Evolutionary conservation across 2,888 invertebrate genomes (phyloP).

Genomic region (Leptothorax acervorum): DNA sequence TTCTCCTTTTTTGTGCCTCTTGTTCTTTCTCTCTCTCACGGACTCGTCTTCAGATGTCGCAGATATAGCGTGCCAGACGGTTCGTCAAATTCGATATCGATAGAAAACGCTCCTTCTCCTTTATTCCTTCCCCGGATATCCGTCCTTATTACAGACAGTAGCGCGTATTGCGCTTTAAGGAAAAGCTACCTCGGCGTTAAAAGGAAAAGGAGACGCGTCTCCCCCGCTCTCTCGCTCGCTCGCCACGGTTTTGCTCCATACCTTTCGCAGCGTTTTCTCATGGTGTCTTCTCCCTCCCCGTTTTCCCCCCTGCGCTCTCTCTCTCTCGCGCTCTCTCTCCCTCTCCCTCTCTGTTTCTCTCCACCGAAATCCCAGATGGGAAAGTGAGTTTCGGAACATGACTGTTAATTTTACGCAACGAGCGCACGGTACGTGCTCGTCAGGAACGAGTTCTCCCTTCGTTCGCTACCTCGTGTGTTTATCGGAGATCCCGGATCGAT

Average conservation of each 20-base stretch:
- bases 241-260: not conserved
- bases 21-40: conserved; percentile 6
- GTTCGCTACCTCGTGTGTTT: conserved; percentile 43
- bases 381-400: conserved; percentile 80
- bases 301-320: not conserved
- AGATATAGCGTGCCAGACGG: not conserved
- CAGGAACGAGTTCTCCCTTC: conserved; percentile 71
- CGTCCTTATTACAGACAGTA: not conserved
- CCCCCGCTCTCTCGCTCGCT: not conserved
- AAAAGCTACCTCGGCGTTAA: not conserved
- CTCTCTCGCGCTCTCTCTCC: conserved; percentile 37
- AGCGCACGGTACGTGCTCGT: conserved; percentile 47
- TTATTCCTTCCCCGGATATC: not conserved
- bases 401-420: conserved; percentile 80
- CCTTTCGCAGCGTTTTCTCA: conserved; percentile 15
- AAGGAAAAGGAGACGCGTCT: not conserved
- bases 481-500: conserved; percentile 61
- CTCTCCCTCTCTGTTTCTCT: conserved; percentile 29
- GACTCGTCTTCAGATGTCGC: not conserved
- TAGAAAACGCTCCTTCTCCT: not conserved
- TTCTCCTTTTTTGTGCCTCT: conserved; percentile 52
- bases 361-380: conserved; percentile 76
- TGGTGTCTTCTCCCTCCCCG: not conserved
- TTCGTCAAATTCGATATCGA: conserved; percentile 17
- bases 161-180: not conserved